These are phyloP conservation scores for Tachysurus fulvidraco DNA, from an alignment of 2,113 vertebrate genomes.

Conservation along the genomic window DNA sequence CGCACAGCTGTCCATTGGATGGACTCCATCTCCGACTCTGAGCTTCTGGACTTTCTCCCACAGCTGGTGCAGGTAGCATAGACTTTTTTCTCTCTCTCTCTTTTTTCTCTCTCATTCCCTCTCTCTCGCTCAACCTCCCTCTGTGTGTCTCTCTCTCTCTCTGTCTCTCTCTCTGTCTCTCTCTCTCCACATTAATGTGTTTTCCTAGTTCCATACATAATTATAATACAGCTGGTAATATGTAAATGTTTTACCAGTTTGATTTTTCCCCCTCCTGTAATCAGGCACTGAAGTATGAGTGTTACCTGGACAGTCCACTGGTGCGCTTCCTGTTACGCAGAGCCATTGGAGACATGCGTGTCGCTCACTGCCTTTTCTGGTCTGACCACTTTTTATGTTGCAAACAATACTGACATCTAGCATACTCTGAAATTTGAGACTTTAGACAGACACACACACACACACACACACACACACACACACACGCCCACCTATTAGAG, in stretches of 20 bases:
- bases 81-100: background rate
- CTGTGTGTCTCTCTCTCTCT: conserved; percentile 51
- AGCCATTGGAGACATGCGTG: conserved; percentile 85
- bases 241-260: background rate
- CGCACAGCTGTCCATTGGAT: conserved; percentile 94
- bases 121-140: conserved; percentile 51
- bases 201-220: background rate
- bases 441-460: background rate
- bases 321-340: conserved; percentile 93
- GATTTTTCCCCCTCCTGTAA: background rate
- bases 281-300: conserved; percentile 96
- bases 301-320: conserved; percentile 95
- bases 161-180: background rate
- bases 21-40: conserved; percentile 87
- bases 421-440: background rate
- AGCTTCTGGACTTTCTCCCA: conserved; percentile 93
- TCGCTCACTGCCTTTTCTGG: conserved; percentile 98
- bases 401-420: background rate
- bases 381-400: conserved; percentile 58
- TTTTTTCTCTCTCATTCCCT: background rate
- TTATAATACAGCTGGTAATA: background rate
- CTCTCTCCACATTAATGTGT: conserved; percentile 58
- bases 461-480: background rate
- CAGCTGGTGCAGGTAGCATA: conserved; percentile 90
- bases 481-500: background rate